A percentile compares a stretch with the other conserved stretches of the same genome.
These are phyloP conservation scores for Drosophila prosaltans DNA, from an alignment of 1,140 invertebrate species.

Conservation along the genomic window DNA sequence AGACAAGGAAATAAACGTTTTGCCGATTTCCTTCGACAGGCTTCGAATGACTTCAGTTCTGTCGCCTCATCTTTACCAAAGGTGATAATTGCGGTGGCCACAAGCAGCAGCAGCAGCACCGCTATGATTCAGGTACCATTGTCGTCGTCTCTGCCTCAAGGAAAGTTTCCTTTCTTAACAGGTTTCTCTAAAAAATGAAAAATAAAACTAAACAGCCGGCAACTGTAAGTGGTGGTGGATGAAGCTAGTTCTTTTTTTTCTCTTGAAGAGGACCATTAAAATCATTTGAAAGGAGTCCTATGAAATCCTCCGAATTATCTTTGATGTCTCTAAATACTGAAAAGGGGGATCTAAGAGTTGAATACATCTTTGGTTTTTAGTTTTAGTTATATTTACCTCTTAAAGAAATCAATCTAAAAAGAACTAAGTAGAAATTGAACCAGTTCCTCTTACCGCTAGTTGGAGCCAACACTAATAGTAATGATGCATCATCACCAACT, in stretches of 20 bases:
- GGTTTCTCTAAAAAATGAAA: neutral
- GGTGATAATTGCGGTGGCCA: neutral
- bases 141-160: neutral
- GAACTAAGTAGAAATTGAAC: neutral
- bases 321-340: too few relatives aligned
- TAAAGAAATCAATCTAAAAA: too few relatives aligned
- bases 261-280: too few relatives aligned
- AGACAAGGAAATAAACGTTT: conserved; percentile 15
- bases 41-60: conserved; percentile 5
- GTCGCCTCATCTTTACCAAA: neutral
- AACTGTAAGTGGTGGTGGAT: neutral
- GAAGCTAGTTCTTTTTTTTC: too few relatives aligned
- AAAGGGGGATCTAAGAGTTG: too few relatives aligned
- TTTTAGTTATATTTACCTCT: too few relatives aligned
- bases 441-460: neutral
- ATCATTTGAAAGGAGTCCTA: too few relatives aligned
- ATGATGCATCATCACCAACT: conserved; percentile 51
- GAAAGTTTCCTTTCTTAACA: conserved; percentile 2
- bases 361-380: too few relatives aligned
- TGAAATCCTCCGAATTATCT: too few relatives aligned
- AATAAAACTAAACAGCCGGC: neutral
- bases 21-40: conserved; percentile 6
- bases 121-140: neutral
- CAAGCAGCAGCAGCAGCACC: neutral
- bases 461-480: conserved; percentile 20